A percentile compares a stretch with the other conserved stretches of the same genome.
Evolutionary conservation across 2,113 vertebrate genomes (phyloP).

Genomic region (Tyto alba): DNA sequence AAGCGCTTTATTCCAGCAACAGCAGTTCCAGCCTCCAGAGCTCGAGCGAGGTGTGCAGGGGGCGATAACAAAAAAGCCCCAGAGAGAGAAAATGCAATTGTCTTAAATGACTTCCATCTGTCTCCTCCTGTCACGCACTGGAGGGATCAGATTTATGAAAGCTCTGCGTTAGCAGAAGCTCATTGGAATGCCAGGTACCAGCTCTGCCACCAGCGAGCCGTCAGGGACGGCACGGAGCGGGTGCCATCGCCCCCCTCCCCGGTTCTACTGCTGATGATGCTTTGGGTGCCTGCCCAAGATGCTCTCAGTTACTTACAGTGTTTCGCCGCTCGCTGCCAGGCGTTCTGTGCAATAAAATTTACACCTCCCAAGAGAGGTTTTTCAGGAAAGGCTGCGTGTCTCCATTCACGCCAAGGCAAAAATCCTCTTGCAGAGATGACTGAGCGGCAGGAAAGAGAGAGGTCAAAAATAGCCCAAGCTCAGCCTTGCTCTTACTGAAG

Average conservation of each 20-base stretch:
- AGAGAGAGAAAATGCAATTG: not conserved
- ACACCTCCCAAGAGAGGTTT: not conserved
- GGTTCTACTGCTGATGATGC: not conserved
- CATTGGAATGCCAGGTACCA: not conserved
- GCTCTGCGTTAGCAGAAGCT: not conserved
- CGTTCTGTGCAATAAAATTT: not conserved
- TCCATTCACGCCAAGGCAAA: not conserved
- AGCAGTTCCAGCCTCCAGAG: not conserved
- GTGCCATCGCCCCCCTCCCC: not conserved
- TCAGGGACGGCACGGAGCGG: fast-evolving
- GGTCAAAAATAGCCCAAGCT: not conserved
- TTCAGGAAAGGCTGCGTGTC: not conserved
- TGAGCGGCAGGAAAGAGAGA: not conserved
- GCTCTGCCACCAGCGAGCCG: not conserved
- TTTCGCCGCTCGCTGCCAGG: not conserved
- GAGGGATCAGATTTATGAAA: not conserved
- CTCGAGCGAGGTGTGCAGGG: not conserved
- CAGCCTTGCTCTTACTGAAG: not conserved
- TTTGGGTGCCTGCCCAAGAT: not conserved
- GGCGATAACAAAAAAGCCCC: not conserved
- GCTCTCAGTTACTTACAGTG: not conserved
- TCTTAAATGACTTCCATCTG: not conserved
- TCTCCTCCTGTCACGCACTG: not conserved
- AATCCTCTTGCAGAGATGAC: not conserved
- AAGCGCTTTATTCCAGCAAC: not conserved